Evolutionary conservation across 2,797 vertebrate species (phyloP), one percentile per base, ranked within the genome.

Genomic region (Anniella stebbinsi): DNA sequence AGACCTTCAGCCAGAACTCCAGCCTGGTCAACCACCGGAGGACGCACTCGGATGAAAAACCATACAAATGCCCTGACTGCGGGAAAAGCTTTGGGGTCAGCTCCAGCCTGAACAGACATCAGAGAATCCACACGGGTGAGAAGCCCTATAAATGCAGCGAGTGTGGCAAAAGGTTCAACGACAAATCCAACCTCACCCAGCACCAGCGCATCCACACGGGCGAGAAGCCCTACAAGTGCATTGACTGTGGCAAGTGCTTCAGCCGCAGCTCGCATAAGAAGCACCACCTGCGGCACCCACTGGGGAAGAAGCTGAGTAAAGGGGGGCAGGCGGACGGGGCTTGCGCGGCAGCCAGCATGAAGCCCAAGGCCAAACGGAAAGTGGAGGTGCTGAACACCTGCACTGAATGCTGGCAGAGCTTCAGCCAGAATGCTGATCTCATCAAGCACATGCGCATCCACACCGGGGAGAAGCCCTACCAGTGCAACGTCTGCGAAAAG

Each of bases 1-100:
- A 98, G 94, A 98, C 97, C 89, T 98, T 98, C 89, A 98, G 98
- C 90, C 98, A 98, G 97, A 98, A 98, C n/a, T 98, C 98, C 17
- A 98, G 98, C 95, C 98, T 98, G 93, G 98, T 98, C 91, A 98
- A 98, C 89, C 98, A 98, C 92, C 98, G 98, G 82, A 98, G 98
- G 88, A 98, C 98, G 3, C 98, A 98, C 95, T 98, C 98, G 0
- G 97, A 98, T 15, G 98, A 98, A 92, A 98, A 98, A 95, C 98
- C 98, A 0, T 98, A 98, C 73, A 95, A 95, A 57, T 98, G 98
- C 91, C 92, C 92, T 1, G 96, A 98, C 81, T 98, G 98, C 30
- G 98, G 97, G 23, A 98, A 98, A 96, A 98, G 98, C 93, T 98
- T 98, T 89, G 98, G 98, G 90, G 98, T 98, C 51, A 98, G 98